Evolutionary conservation across 2,888 invertebrate genomes (phyloP).

Genomic region (Leptura quadrifasciata): DNA sequence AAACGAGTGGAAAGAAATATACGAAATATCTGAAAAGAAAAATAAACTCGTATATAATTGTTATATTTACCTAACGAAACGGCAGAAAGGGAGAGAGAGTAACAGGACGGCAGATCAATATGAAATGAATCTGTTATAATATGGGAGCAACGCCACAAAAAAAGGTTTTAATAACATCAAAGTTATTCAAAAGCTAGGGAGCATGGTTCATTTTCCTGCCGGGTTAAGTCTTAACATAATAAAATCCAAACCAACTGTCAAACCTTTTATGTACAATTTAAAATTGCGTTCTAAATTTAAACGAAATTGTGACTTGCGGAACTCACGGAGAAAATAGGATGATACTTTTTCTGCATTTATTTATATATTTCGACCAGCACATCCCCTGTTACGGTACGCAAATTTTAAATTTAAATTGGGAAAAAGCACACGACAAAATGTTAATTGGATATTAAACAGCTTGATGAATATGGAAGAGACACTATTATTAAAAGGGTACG

Average conservation of each 20-base stretch:
- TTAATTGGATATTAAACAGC: no score
- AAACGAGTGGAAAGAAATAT: neutral
- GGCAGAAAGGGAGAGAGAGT: neutral
- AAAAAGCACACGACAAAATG: no score
- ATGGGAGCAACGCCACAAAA: conserved; percentile 2
- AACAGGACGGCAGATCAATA: neutral
- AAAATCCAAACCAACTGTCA: neutral
- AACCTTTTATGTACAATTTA: neutral
- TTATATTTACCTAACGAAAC: neutral
- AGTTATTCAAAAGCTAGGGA: neutral
- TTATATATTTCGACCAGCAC: no score
- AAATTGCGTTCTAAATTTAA: neutral
- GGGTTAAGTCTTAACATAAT: neutral
- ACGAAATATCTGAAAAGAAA: no score
- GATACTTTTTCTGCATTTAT: no score
- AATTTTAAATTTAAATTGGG: no score
- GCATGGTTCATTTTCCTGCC: neutral
- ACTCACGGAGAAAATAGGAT: no score
- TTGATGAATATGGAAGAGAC: no score
- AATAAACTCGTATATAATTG: no score
- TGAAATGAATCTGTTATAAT: neutral
- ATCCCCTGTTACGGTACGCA: no score
- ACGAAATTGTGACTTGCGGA: neutral
- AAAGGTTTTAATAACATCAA: neutral
- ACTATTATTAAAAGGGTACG: no score